These are phyloP conservation scores for Brotula barbata DNA, from an alignment of 2,797 vertebrate species.

Conservation along the genomic window DNA sequence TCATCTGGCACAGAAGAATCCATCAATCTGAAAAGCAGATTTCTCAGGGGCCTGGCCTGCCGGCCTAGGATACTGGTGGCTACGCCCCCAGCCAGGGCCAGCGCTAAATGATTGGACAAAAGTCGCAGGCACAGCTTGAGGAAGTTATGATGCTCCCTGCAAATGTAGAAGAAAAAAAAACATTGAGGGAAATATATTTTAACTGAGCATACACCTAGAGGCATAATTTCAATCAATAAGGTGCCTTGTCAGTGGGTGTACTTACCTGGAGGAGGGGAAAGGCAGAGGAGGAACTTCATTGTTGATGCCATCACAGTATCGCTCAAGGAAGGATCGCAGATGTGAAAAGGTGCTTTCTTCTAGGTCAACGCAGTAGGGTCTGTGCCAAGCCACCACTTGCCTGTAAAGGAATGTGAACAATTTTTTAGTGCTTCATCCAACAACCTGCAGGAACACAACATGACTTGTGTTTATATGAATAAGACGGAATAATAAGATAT, in stretches of 20 bases:
- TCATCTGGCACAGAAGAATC: conserved; percentile 83
- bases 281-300: conserved; percentile 80
- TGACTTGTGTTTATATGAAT: too few species aligned
- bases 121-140: conserved; percentile 84
- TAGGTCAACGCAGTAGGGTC: conserved; percentile 84
- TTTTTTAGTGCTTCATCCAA: too few species aligned
- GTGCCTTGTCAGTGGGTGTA: not conserved
- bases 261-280: conserved; percentile 81
- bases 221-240: not conserved
- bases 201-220: not conserved
- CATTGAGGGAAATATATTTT: not conserved
- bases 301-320: conserved; percentile 83
- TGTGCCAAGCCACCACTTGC: conserved; percentile 85
- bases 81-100: conserved; percentile 83
- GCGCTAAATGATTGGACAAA: conserved; percentile 83
- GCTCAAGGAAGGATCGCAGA: conserved; percentile 81
- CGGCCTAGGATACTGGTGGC: conserved; percentile 82
- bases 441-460: too few species aligned
- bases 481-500: too few species aligned
- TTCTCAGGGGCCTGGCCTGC: conserved; percentile 81
- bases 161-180: conserved; percentile 7
- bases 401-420: conserved; percentile 44
- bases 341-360: conserved; percentile 85
- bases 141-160: conserved; percentile 85
- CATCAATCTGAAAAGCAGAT: conserved; percentile 85